Evolutionary conservation across 2,888 invertebrate genomes (phyloP).

Genomic region (Brachynemurus nebulosus): DNA sequence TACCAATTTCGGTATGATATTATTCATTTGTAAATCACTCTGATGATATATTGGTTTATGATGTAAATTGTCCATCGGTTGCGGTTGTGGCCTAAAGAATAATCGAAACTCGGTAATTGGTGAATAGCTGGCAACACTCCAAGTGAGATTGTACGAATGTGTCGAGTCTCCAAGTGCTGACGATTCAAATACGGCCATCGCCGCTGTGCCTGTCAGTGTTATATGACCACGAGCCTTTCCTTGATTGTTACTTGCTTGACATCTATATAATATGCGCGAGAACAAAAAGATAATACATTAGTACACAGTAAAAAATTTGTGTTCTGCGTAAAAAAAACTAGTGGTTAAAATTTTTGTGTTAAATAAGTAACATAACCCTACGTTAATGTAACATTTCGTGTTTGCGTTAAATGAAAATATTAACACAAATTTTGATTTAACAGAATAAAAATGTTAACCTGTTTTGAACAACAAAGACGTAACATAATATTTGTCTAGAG

Average conservation of each 20-base stretch:
- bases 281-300: constrained; percentile 12
- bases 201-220: constrained; percentile 36
- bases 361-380: too few relatives aligned
- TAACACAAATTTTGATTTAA: too few relatives aligned
- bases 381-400: too few relatives aligned
- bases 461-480: too few relatives aligned
- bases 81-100: constrained; percentile 33
- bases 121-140: constrained; percentile 38
- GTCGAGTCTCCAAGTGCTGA: constrained; percentile 32
- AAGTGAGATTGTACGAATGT: constrained; percentile 37
- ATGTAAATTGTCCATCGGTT: constrained; percentile 12
- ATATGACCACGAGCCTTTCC: constrained; percentile 36
- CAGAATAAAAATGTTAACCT: too few relatives aligned
- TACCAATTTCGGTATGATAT: constrained; percentile 5
- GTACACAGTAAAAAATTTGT: too few relatives aligned
- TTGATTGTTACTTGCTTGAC: constrained; percentile 38
- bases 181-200: constrained; percentile 35
- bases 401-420: too few relatives aligned
- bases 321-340: too few relatives aligned
- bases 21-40: constrained; percentile 19
- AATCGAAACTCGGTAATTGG: constrained; percentile 37
- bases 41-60: constrained; percentile 22
- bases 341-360: too few relatives aligned
- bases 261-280: too few relatives aligned
- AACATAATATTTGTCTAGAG: too few relatives aligned